Evolutionary conservation across 1,140 invertebrate genomes (phyloP), one percentile per base, ranked within the genome.

Genomic region (Scaptomyza montana): DNA sequence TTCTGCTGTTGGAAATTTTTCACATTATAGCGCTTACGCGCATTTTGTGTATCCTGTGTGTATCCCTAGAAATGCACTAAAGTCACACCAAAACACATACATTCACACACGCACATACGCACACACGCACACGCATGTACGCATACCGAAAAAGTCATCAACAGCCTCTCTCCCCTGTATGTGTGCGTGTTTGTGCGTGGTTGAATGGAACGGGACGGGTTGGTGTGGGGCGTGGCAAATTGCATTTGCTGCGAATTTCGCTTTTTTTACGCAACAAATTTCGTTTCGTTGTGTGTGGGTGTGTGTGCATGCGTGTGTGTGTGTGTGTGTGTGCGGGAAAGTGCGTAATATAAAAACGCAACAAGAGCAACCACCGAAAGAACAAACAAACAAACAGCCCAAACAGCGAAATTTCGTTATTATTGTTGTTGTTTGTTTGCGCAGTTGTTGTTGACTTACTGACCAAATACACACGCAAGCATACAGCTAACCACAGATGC

Each of bases 241-340:
- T 87, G 82, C 82, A 78, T 71, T 86, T 82, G 84, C 82, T 86
- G 82, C 82, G 82, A 84, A 86, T 76, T 82, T 86, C 67, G 64
- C 75, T 72, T 8, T 36, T 77, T 87, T 76, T 86, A 87, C 82
- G 82, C 82, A 87, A 82, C 66, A 7, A 1, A 36, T 21, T 36
- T 33, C n/a, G 49, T 25, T 25, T 1, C 2, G 21, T 25, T 2
- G 3, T 19, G 21, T 33, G 56, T 56, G 33, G 30, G 49, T 33
- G 49, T 36, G 19, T 28, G 63, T 50, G 36, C 41, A 21, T 56
- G 45, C 62, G 63, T 47, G 66, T 39, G 65, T 54, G 50, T 47
- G 66, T 39, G 65, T 54, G 50, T 30, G 39, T 64, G 67, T 54
- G 30, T 51, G 61, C 59, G 63, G 13, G 49, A 70, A 77, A 61